Evolutionary conservation across 2,797 vertebrate species (phyloP), one percentile per base, ranked within the genome.

Genomic region (Fratercula arctica): DNA sequence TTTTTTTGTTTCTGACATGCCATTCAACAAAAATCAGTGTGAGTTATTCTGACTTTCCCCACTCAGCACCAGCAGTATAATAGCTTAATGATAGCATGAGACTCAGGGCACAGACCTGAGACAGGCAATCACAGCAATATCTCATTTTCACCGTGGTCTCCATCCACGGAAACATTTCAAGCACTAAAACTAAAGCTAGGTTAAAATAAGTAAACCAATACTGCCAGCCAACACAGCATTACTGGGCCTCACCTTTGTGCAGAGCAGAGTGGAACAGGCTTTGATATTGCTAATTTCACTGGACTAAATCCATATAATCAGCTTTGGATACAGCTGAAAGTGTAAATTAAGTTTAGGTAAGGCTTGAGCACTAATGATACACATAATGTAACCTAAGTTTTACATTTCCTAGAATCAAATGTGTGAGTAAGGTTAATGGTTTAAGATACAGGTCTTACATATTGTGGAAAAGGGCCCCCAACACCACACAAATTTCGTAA

Each of bases 111-210:
- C 26, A 81, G 77, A 95, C 57, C 57, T 88, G 76, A 93, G 66
- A 88, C 76, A 86, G 57, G 51, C 67, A 92, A 59, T 76, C 87
- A 86, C 25, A 91, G 69, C 45, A 93, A 39, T 85, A 74, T 41
- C 45, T 94, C 61, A 74, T 96, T 96, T 95, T 92, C 89, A 89
- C 68, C 35, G 60, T 17, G 6, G 64, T 94, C 13, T 89, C 25
- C 81, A 80, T 74, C 46, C 51, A 59, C 33, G 17, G 17, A 88
- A 92, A 48, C 11, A 76, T 76, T 95, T 82, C n/a, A 80, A 84
- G 18, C n/a, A n/a, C 46, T 74, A 60, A 63, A 92, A 69, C 17
- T 79, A 69, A 82, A 70, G 28, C 48, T 82, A 56, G 87, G 31
- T 83, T 85, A 85, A 95, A 94, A 77, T 0, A 1, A 66, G 20